phyloP scores from a whole-genome alignment of 30 jellyfish, hydroid and myxozoan genomes.

The Hydra vulgaris region DNA sequence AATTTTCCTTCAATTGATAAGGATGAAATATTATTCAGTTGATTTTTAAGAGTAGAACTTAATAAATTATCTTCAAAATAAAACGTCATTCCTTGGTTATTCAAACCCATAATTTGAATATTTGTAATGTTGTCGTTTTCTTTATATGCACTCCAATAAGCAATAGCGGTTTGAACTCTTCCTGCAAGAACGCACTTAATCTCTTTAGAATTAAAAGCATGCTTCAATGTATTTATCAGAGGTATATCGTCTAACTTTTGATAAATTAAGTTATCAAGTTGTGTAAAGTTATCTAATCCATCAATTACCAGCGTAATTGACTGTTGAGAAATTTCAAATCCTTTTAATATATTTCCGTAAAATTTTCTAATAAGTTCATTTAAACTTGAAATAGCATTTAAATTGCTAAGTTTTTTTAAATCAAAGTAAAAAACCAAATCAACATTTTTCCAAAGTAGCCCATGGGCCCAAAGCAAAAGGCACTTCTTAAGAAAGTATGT shows the following conservation, averaged over 20 bases:
- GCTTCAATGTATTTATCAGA: background rate
- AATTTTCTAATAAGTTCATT: background rate
- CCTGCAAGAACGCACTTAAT: background rate
- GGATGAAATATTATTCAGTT: too few relatives aligned
- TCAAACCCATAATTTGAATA: background rate
- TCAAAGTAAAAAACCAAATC: background rate
- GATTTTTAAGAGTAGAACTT: background rate
- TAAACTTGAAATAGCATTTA: background rate
- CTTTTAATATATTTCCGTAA: background rate
- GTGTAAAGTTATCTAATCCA: background rate
- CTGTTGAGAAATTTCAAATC: background rate
- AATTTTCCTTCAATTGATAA: background rate
- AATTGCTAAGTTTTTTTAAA: background rate
- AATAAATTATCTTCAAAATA: background rate
- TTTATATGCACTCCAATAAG: background rate
- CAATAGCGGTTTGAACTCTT: background rate
- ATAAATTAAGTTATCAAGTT: background rate
- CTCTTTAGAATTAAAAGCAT: background rate
- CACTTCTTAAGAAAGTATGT: background rate
- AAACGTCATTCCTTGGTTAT: background rate
- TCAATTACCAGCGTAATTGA: background rate
- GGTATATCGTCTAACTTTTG: background rate
- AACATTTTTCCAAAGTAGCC: background rate
- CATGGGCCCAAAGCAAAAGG: background rate
- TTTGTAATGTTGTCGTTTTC: background rate